phyloP scores from a whole-genome alignment of 1,140 invertebrate species.

The Ceratitis capitata region DNA sequence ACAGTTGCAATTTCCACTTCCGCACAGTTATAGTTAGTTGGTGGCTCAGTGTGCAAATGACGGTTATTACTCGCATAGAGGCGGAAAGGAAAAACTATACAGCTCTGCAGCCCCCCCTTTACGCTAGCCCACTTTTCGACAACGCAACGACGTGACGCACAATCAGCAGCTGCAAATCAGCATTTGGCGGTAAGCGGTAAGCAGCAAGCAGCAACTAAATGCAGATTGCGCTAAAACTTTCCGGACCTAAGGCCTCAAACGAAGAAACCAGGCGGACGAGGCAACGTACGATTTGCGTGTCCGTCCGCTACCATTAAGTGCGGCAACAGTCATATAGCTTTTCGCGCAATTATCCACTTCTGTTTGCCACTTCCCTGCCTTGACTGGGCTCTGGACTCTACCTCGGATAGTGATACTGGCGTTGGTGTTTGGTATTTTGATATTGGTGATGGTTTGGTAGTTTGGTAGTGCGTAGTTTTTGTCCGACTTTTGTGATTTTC shows the following conservation, averaged over 20 bases:
- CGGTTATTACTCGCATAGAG: constrained; percentile 35
- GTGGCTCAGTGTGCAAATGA: constrained; percentile 14
- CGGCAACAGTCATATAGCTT: constrained; percentile 16
- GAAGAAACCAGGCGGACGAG: too few relatives aligned
- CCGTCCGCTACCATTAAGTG: too few relatives aligned
- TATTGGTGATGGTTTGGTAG: neutral
- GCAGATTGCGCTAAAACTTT: constrained; percentile 25
- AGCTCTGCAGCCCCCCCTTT: neutral
- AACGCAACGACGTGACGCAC: neutral
- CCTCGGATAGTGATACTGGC: too few relatives aligned
- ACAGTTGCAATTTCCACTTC: constrained; percentile 37
- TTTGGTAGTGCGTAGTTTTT: neutral
- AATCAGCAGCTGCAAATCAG: constrained; percentile 12
- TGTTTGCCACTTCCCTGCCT: neutral
- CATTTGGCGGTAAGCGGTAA: neutral
- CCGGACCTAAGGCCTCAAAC: constrained; percentile 8
- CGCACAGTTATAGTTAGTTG: constrained; percentile 1
- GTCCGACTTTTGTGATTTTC: neutral
- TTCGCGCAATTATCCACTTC: constrained; percentile 24
- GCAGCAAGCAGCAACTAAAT: neutral
- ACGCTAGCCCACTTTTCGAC: too few relatives aligned
- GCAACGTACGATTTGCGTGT: neutral
- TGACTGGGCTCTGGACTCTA: too few relatives aligned
- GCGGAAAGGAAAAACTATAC: constrained; percentile 32
- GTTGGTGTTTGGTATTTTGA: neutral